Evolutionary conservation across 2,888 invertebrate genomes (phyloP), one percentile per base, ranked within the genome.

Genomic region (Diachrysia chrysitis): DNA sequence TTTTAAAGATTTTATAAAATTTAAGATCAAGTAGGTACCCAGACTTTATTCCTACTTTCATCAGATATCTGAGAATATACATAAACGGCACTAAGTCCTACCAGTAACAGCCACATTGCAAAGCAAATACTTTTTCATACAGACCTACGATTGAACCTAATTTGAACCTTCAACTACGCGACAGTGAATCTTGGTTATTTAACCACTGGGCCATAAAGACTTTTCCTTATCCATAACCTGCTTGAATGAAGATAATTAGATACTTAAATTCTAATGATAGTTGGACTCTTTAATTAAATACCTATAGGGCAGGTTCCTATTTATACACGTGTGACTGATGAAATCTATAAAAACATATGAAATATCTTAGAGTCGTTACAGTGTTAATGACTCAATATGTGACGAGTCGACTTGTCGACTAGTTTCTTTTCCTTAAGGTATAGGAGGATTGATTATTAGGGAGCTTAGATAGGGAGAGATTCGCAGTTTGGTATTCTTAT

Each of bases 21-120:
- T n/a, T n/a, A n/a, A n/a, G n/a, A n/a, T n/a, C n/a, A n/a, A n/a
- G n/a, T n/a, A n/a, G n/a, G n/a, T n/a, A n/a, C n/a, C n/a, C n/a
- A n/a, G n/a, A n/a, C n/a, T n/a, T n/a, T n/a, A n/a, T n/a, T n/a
- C n/a, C n/a, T n/a, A n/a, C n/a, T n/a, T n/a, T n/a, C n/a, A n/a
- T n/a, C n/a, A n/a, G n/a, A n/a, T n/a, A n/a, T n/a, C n/a, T n/a
- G n/a, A n/a, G n/a, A n/a, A 7, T 29, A 29, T 2, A 29, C 5
- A 29, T 29, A 25, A 2, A 25, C 6, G 25, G 6, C 25, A 25
- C 25, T 7, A 7, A 29, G 29, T 0, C 7, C 29, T 29, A 5
- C 29, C 29, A 29, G 29, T 53, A 73, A 73, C 37, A 16, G 37
- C 2, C 37, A 4, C 2, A 3, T 35, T 10, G 10, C 37, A 14